phyloP scores from a whole-genome alignment of 2,797 vertebrate genomes.

The Alectoris magna region DNA sequence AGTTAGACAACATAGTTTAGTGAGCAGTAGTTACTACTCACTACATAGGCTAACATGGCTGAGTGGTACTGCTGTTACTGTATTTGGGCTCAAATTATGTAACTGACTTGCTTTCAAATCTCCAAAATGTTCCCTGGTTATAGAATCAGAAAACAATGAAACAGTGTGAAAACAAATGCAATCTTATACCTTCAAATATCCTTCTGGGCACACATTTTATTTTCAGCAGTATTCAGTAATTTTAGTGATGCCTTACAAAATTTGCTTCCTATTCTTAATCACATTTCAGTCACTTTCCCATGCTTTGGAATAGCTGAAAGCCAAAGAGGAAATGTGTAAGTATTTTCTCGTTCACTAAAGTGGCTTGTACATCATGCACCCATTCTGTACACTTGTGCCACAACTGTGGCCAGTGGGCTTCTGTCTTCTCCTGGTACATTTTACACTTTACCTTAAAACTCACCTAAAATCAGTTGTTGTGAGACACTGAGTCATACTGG shows the following conservation, averaged over 20 bases:
- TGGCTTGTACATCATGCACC: accelerated
- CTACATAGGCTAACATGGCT: not conserved
- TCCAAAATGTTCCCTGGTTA: not conserved
- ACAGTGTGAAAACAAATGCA: not conserved
- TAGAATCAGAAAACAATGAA: not conserved
- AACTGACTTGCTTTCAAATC: not conserved
- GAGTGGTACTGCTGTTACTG: not conserved
- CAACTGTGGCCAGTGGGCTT: not conserved
- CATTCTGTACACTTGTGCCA: not conserved
- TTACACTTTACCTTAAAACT: not conserved
- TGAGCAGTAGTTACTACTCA: not conserved
- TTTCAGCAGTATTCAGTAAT: not conserved
- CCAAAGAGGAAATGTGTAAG: not conserved
- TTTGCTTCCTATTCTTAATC: not conserved
- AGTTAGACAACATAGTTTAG: not conserved
- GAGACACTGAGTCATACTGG: not conserved
- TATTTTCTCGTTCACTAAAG: not conserved
- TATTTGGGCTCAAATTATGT: not conserved
- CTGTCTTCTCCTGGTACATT: not conserved
- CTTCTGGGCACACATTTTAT: not conserved
- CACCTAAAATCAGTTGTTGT: not conserved
- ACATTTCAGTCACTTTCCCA: not conserved
- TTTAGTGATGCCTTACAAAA: not conserved
- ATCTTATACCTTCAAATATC: not conserved
- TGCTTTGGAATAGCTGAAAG: not conserved